Conservation (phyloP, 1,140 invertebrate species). For the Microplitis demolitor region DNA sequence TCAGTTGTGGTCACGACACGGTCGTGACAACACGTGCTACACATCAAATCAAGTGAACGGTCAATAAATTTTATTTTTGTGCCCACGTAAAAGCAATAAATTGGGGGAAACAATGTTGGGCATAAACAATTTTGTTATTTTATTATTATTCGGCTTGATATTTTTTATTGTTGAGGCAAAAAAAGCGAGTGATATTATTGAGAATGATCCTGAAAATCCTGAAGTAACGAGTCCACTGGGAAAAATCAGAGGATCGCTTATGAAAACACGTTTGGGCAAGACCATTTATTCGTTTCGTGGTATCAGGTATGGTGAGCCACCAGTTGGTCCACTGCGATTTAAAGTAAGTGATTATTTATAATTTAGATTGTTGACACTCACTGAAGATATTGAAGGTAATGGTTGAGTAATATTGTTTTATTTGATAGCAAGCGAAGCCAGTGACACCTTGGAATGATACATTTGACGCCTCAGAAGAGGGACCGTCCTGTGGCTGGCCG, state of each 20-base stretch:
- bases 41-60: no score
- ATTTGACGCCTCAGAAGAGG: slow-evolving; percentile 52
- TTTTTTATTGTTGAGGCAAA: no score
- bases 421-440: slow-evolving; percentile 58
- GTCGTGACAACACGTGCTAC: no score
- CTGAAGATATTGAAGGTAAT: background rate
- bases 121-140: no score
- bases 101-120: no score
- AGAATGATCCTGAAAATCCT: no score
- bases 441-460: slow-evolving; percentile 61
- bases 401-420: background rate
- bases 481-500: slow-evolving; percentile 46
- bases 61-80: no score
- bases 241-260: slow-evolving; percentile 52
- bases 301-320: slow-evolving; percentile 69
- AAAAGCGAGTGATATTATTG: no score
- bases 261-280: slow-evolving; percentile 57
- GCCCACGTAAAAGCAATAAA: no score
- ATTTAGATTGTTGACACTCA: background rate
- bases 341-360: slow-evolving; percentile 53
- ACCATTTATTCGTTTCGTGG: slow-evolving; percentile 70
- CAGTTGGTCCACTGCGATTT: slow-evolving; percentile 65
- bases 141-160: no score
- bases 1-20: no score
- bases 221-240: slow-evolving; percentile 47